A percentile compares a stretch with the other conserved stretches of the same genome.
phyloP scores from a whole-genome alignment of 2,888 invertebrate species.

The Noctua pronuba region DNA sequence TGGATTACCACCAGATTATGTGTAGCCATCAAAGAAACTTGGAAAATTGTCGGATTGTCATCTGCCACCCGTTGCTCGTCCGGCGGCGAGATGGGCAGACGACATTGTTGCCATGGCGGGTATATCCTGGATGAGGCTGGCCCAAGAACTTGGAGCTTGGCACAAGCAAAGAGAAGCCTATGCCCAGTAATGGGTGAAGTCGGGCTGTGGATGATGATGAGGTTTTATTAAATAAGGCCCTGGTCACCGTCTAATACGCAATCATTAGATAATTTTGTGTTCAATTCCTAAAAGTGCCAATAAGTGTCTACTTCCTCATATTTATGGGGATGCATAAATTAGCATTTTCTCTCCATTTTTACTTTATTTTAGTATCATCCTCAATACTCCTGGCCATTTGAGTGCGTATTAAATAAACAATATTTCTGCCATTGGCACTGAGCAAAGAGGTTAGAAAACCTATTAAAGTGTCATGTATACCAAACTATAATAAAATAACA shows the following conservation, averaged over 20 bases:
- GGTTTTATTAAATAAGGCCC: background rate
- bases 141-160: no score
- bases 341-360: background rate
- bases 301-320: background rate
- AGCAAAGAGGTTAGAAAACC: slow-evolving; percentile 66
- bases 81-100: no score
- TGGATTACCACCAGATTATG: background rate
- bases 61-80: no score
- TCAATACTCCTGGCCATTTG: background rate
- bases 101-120: no score
- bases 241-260: background rate
- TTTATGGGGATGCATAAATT: slow-evolving; percentile 6
- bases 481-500: slow-evolving; percentile 55
- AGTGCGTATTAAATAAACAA: slow-evolving; percentile 32
- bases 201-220: no score
- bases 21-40: background rate
- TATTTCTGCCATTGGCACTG: slow-evolving; percentile 33
- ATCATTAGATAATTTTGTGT: background rate
- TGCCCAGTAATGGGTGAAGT: no score
- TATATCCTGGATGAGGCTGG: no score
- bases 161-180: no score
- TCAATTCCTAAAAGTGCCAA: background rate
- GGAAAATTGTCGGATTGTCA: no score
- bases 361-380: slow-evolving; percentile 2
- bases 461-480: slow-evolving; percentile 63